These are phyloP conservation scores for Phylloscopus whistleri DNA, from an alignment of 2,113 vertebrate species.

Conservation along the genomic window DNA sequence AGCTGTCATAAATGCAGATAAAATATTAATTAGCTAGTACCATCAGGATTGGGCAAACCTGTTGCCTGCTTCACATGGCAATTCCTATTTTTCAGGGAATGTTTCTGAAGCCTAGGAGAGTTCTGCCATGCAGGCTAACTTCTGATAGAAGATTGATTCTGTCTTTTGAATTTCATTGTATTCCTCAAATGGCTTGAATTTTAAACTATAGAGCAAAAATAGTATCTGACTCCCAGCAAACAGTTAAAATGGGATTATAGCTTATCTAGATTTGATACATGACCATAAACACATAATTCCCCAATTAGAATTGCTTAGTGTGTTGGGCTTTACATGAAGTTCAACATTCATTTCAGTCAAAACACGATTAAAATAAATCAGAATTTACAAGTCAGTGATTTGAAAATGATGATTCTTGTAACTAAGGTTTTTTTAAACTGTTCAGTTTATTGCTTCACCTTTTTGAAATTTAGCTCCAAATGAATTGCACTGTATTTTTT, in stretches of 20 bases:
- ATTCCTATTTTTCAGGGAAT: not conserved
- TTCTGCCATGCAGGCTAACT: not conserved
- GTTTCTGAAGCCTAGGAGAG: not conserved
- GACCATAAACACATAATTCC: not conserved
- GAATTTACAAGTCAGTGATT: not conserved
- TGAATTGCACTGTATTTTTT: not conserved
- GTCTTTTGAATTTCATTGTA: not conserved
- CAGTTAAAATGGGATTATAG: not conserved
- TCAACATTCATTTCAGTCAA: not conserved
- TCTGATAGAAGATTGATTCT: not conserved
- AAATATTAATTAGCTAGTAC: not conserved
- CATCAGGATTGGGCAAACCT: not conserved
- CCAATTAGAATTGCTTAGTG: not conserved
- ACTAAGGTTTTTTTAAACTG: not conserved
- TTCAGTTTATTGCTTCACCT: not conserved
- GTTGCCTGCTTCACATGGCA: not conserved
- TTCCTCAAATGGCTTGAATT: not conserved
- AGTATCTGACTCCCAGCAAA: not conserved
- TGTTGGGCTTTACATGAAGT: not conserved
- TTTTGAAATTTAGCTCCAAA: not conserved
- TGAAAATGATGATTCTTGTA: not conserved
- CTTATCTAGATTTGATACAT: not conserved
- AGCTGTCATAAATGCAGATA: not conserved
- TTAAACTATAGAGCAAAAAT: not conserved
- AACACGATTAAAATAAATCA: not conserved